Percentiles rank a stretch among this genome's conserved stretches.
Evolutionary conservation across 2,113 vertebrate species (phyloP).

Genomic region (Mormyrus lacerda): DNA sequence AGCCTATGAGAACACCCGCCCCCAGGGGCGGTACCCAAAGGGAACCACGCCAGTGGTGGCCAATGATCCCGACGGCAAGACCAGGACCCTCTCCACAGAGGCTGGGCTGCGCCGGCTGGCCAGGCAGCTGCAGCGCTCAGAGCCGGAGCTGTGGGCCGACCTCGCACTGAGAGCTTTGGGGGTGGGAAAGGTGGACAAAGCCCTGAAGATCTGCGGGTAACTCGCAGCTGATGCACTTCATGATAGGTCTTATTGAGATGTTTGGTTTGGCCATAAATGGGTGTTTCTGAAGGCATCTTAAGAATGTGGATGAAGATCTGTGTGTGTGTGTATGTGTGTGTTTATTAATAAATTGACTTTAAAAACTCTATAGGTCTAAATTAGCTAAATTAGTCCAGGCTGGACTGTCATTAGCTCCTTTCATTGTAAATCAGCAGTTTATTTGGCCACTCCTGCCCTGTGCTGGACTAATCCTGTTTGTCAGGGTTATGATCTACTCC

Average conservation of each 20-base stretch:
- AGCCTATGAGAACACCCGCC: conserved; percentile 58
- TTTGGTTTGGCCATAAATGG: neutral
- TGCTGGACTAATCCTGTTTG: neutral
- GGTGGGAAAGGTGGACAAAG: conserved; percentile 67
- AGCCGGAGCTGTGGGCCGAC: conserved; percentile 70
- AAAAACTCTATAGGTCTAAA: neutral
- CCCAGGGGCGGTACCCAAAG: conserved; percentile 35
- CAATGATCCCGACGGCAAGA: conserved; percentile 48
- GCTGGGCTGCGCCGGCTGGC: conserved; percentile 67
- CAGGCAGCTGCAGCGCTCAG: conserved; percentile 65
- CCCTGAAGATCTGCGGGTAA: conserved; percentile 79
- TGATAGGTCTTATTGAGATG: neutral
- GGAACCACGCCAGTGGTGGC: conserved; percentile 20
- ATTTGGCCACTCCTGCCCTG: neutral
- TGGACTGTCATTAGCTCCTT: neutral
- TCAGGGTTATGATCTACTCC: neutral
- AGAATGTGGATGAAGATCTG: neutral
- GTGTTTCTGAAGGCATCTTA: neutral
- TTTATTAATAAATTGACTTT: neutral
- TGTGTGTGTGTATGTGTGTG: neutral
- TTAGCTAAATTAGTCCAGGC: no score
- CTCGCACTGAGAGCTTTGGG: conserved; percentile 70
- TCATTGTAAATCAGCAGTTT: neutral
- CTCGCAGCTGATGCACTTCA: neutral
- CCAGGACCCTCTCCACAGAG: conserved; percentile 46